Evolutionary conservation across 2,888 invertebrate genomes (phyloP), one percentile per base, ranked within the genome.

Genomic region (Ecdyonurus torrentis): DNA sequence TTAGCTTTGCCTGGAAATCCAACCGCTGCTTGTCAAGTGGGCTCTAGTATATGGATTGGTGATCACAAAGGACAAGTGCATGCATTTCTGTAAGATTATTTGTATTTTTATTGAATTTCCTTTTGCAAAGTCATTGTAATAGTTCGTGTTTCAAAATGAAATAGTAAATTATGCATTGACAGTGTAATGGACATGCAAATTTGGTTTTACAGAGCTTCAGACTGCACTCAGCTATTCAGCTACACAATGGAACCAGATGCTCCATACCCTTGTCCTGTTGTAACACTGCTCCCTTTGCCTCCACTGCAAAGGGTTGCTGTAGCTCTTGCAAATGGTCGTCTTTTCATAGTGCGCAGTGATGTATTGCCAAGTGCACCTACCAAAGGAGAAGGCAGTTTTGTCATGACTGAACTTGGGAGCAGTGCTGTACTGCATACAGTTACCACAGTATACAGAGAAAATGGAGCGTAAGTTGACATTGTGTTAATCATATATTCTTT

Each of bases 21-120:
- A 23, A 74, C 74, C 2, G 84, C 87, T 0, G 79, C 87, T 71
- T 91, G 90, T 71, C 83, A 86, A 18, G 85, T 92, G 1, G 87
- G 85, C 59, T 79, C 83, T 66, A 79, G 81, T 58, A 81, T 96
- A 68, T 97, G 96, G 96, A 83, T 94, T 68, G 95, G 94, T 0
- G 95, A 96, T 77, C 86, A 85, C 60, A 79, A 83, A 1, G 94
- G 93, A n/a, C 83, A 86, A 66, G 81, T 97, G 65, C 87, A 89
- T 68, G 87, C 91, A 0, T 94, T 89, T 72, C 82, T 84, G 84
- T 80, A 53, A 68, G 66, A n/a, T n/a, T n/a, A n/a, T n/a, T n/a
- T n/a, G n/a, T n/a, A n/a, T n/a, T n/a, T n/a, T n/a, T n/a, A n/a
- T n/a, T n/a, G n/a, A n/a, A n/a, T n/a, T n/a, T n/a, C n/a, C n/a